Conservation (phyloP, 2,113 vertebrate genomes). For the Ovis aries region DNA sequence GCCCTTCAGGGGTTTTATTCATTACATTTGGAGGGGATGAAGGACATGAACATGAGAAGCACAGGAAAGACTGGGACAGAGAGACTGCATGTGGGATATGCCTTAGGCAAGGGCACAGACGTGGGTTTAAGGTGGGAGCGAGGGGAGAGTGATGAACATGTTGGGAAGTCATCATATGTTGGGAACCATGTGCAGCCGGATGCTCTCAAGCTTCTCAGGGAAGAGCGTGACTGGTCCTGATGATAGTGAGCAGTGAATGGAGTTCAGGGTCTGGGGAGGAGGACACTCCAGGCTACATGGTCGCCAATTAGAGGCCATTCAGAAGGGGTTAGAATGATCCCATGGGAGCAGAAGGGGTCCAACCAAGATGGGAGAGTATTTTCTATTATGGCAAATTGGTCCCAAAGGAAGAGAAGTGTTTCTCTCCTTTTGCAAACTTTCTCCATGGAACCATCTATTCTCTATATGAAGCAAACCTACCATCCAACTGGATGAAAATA, state of each 20-base stretch:
- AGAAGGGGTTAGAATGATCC: fast-evolving
- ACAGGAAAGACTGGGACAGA: neutral
- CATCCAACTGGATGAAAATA: neutral
- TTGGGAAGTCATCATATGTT: too few relatives aligned
- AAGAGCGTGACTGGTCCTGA: neutral
- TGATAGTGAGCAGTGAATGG: fast-evolving
- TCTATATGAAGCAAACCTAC: neutral
- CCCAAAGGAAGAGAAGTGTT: neutral
- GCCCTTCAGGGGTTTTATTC: neutral
- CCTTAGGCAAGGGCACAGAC: neutral
- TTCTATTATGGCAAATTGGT: neutral
- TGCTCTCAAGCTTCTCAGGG: neutral
- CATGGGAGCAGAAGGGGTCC: neutral
- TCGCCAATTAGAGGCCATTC: neutral
- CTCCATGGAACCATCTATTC: neutral
- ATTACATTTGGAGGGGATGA: neutral
- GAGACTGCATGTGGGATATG: too few relatives aligned
- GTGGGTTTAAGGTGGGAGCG: neutral
- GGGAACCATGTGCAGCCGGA: neutral
- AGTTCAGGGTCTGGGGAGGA: neutral
- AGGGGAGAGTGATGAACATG: neutral
- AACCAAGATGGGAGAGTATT: too few relatives aligned
- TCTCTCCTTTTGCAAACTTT: neutral
- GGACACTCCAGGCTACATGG: neutral
- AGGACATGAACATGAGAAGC: neutral